These are phyloP conservation scores for Hozukius guyotensis DNA, from an alignment of 2,797 vertebrate genomes.

Conservation along the genomic window DNA sequence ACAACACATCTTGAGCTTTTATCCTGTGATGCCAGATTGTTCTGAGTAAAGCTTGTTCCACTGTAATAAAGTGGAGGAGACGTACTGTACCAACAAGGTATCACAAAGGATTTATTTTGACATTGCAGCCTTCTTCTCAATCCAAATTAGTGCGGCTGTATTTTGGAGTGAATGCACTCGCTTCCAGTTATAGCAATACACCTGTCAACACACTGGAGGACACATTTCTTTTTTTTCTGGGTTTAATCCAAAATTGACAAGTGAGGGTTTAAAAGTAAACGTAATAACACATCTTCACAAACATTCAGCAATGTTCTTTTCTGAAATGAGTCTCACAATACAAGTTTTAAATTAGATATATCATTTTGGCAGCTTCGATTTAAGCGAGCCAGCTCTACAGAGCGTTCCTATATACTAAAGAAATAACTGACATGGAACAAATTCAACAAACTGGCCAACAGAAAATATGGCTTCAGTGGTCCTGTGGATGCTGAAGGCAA, in stretches of 20 bases:
- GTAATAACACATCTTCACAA: background rate
- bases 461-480: slow-evolving; percentile 24
- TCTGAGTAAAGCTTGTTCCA: background rate
- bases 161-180: slow-evolving; percentile 3
- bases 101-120: slow-evolving; percentile 39
- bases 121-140: slow-evolving; percentile 16
- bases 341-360: slow-evolving; percentile 16
- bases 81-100: slow-evolving; percentile 14
- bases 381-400: background rate
- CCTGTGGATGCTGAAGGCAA: slow-evolving; percentile 18
- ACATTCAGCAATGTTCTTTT: slow-evolving; percentile 20
- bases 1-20: background rate
- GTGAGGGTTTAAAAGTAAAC: background rate
- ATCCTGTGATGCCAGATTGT: background rate
- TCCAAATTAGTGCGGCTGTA: slow-evolving; percentile 13
- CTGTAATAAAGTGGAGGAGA: slow-evolving; percentile 13
- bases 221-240: background rate
- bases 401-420: background rate
- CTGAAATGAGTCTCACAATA: background rate
- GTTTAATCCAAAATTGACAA: slow-evolving; percentile 16
- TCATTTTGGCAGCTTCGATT: slow-evolving; percentile 8
- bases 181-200: background rate
- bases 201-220: slow-evolving; percentile 21
- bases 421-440: slow-evolving; percentile 34
- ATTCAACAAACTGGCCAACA: slow-evolving; percentile 31